Conservation (phyloP, 2,113 vertebrate species). For the Paralichthys olivaceus region DNA sequence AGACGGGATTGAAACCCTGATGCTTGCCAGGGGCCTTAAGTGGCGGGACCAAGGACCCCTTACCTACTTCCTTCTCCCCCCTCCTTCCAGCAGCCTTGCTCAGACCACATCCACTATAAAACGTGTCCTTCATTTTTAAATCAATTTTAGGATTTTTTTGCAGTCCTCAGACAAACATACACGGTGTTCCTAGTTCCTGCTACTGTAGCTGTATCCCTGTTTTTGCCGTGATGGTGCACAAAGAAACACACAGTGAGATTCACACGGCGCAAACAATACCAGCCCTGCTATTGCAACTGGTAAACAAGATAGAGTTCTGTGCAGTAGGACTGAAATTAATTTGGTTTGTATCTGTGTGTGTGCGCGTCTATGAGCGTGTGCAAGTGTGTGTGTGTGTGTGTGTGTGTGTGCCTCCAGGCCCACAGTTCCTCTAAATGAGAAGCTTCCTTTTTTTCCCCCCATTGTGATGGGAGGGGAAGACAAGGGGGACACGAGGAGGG, state of each 20-base stretch:
- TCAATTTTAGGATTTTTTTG: neutral
- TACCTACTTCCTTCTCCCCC: no score
- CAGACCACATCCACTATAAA: neutral
- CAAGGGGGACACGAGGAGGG: constrained; percentile 18
- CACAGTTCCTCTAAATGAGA: constrained; percentile 47
- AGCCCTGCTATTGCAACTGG: neutral
- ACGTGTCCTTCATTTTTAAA: neutral
- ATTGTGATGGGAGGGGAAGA: constrained; percentile 35
- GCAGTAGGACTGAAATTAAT: neutral
- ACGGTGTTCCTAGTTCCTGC: no score
- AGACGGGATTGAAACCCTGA: no score
- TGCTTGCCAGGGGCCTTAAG: no score
- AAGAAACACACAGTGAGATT: neutral
- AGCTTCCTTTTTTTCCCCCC: constrained; percentile 29
- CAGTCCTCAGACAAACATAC: neutral
- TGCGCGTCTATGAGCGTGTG: neutral
- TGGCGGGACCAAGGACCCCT: no score
- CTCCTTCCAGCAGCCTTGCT: neutral
- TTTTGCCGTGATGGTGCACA: neutral
- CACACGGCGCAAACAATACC: neutral
- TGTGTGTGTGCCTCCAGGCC: constrained; percentile 29
- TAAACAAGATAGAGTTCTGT: neutral
- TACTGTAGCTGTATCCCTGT: no score
- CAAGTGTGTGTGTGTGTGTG: neutral
- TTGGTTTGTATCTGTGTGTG: constrained; percentile 1